A percentile compares a stretch with the other conserved stretches of the same genome.
These are phyloP conservation scores for Cyclura pinguis DNA, from an alignment of 2,797 vertebrate species.

Conservation along the genomic window DNA sequence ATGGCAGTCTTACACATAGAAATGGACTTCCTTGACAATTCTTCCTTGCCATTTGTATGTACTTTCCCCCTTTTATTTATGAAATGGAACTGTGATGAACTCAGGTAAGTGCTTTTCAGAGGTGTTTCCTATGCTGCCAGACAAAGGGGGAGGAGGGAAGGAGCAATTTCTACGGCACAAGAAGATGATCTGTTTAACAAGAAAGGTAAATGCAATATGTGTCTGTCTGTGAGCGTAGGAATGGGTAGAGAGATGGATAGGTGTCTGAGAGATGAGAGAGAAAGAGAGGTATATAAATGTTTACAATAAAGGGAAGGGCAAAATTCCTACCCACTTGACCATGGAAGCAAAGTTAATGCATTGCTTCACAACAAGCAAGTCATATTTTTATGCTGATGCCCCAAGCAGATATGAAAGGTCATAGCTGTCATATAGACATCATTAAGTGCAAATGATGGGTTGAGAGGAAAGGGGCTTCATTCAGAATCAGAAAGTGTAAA, in stretches of 20 bases:
- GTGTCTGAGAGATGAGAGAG: neutral
- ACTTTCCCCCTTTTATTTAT: constrained; percentile 43
- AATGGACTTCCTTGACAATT: constrained; percentile 24
- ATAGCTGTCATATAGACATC: neutral
- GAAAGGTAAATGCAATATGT: neutral
- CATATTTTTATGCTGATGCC: neutral
- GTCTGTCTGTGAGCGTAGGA: too few species aligned
- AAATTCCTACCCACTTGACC: neutral
- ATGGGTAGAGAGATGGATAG: neutral
- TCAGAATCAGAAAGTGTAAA: neutral
- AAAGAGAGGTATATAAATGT: neutral
- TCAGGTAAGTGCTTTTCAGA: constrained; percentile 73
- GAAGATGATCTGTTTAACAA: neutral
- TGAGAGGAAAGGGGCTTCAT: neutral
- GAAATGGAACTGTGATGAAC: constrained; percentile 50
- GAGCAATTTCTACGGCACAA: neutral
- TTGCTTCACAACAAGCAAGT: neutral
- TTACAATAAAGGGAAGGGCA: neutral
- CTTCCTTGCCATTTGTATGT: neutral
- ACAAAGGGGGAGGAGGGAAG: neutral
- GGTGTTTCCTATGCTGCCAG: neutral
- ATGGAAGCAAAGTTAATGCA: neutral
- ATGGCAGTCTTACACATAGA: constrained; percentile 39
- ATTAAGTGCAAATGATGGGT: neutral
- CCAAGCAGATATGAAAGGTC: neutral